These are phyloP conservation scores for Pseudonaja textilis DNA, from an alignment of 2,113 vertebrate species.

Conservation along the genomic window DNA sequence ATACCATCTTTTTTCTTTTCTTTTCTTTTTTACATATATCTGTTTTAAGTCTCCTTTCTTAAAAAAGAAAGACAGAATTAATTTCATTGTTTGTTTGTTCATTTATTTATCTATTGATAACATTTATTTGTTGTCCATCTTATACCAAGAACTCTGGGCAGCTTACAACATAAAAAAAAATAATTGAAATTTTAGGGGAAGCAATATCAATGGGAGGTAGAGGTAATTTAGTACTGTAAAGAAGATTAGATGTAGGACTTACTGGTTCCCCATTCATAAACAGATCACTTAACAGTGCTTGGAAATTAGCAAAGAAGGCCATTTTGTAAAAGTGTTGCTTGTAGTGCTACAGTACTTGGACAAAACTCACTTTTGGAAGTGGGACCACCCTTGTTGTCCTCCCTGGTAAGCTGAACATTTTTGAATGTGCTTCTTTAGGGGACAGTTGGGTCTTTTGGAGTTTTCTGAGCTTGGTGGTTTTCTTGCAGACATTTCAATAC, in stretches of 20 bases:
- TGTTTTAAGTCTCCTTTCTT: too few species aligned
- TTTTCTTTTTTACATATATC: too few species aligned
- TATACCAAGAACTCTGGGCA: too few species aligned
- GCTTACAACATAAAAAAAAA: neutral
- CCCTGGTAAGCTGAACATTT: constrained; percentile 45
- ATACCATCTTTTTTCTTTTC: neutral
- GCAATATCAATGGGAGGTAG: neutral
- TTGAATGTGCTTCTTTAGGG: neutral
- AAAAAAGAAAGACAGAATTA: too few species aligned
- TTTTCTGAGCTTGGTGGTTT: neutral
- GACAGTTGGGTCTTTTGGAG: neutral
- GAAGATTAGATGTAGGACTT: neutral
- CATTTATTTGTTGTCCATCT: too few species aligned
- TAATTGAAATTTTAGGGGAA: neutral
- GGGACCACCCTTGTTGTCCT: constrained; percentile 49
- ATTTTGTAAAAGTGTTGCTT: constrained; percentile 54
- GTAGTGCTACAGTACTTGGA: constrained; percentile 37
- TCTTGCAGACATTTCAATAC: neutral
- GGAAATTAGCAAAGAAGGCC: neutral
- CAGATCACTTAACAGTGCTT: neutral
- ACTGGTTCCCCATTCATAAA: neutral
- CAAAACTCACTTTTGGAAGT: constrained; percentile 46
- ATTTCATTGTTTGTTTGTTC: too few species aligned
- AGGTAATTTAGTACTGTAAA: neutral
- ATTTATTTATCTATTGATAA: too few species aligned